phyloP scores from a whole-genome alignment of 2,113 vertebrate genomes.

The Pygoscelis antarcticus region DNA sequence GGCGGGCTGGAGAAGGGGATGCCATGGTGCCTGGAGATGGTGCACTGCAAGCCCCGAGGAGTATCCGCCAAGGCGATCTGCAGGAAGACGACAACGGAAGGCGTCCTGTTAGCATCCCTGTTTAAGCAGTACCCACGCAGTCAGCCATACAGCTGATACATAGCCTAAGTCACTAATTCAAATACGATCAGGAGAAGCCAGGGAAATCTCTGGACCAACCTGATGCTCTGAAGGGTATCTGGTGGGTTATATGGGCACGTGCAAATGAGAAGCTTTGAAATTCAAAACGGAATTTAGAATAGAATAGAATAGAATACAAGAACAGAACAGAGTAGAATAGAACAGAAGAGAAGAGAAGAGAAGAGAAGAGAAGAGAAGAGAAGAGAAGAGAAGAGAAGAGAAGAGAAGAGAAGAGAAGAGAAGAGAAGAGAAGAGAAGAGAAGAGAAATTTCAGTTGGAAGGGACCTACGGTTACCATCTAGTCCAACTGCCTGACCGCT shows the following conservation, averaged over 20 bases:
- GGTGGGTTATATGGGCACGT: too few species aligned
- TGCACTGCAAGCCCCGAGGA: neutral
- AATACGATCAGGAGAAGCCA: too few species aligned
- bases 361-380: too few species aligned
- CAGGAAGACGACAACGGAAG: neutral
- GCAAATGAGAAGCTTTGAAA: neutral
- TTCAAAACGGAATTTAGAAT: neutral
- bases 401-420: too few species aligned
- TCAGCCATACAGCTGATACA: neutral
- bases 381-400: too few species aligned
- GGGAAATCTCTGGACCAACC: neutral
- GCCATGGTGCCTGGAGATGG: neutral
- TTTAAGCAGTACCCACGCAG: neutral
- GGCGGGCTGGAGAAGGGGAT: rapidly evolving
- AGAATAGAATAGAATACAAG: too few species aligned
- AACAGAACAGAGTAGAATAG: too few species aligned
- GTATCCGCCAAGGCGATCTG: neutral
- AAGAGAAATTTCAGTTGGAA: too few species aligned
- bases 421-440: too few species aligned
- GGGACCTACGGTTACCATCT: too few species aligned
- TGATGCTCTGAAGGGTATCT: neutral
- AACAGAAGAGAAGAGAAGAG: too few species aligned
- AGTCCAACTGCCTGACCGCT: too few species aligned
- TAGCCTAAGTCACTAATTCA: neutral
- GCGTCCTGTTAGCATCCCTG: neutral